Evolutionary conservation across 2,797 vertebrate species (phyloP).

Genomic region (Urosaurus nigricauda): DNA sequence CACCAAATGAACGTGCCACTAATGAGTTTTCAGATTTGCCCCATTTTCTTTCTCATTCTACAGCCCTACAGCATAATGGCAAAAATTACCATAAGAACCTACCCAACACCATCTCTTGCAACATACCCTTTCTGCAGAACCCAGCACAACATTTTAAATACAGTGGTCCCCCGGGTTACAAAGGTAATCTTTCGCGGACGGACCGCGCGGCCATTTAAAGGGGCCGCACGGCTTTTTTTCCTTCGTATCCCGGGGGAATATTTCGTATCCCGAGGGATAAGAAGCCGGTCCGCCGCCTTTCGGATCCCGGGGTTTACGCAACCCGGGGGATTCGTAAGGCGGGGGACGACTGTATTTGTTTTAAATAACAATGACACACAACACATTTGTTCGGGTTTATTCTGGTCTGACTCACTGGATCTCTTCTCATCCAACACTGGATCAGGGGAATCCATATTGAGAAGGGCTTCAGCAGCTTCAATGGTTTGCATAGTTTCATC

Average conservation of each 20-base stretch:
- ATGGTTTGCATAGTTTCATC: slow-evolving; percentile 95
- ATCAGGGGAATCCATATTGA: slow-evolving; percentile 92
- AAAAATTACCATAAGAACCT: neutral
- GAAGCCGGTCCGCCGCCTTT: no score
- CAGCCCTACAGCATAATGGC: neutral
- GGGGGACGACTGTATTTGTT: no score
- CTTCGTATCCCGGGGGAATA: no score
- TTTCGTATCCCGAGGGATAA: no score
- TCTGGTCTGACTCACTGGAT: slow-evolving; percentile 81
- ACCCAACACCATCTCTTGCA: neutral
- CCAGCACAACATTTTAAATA: no score
- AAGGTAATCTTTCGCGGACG: no score
- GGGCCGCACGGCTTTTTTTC: no score
- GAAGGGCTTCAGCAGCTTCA: slow-evolving; percentile 92
- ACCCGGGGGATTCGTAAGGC: no score
- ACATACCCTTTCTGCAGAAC: neutral
- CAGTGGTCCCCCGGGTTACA: no score
- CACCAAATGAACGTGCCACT: neutral
- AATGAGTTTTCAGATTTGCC: neutral
- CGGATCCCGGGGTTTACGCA: no score
- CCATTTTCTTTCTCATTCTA: neutral
- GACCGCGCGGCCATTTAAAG: no score
- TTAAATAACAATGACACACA: neutral
- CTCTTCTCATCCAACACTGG: slow-evolving; percentile 88
- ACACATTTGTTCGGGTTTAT: slow-evolving; percentile 19